Percentiles rank a stretch among this genome's conserved stretches.
These are phyloP conservation scores for Mastacembelus armatus DNA, from an alignment of 2,797 vertebrate species.

Conservation along the genomic window DNA sequence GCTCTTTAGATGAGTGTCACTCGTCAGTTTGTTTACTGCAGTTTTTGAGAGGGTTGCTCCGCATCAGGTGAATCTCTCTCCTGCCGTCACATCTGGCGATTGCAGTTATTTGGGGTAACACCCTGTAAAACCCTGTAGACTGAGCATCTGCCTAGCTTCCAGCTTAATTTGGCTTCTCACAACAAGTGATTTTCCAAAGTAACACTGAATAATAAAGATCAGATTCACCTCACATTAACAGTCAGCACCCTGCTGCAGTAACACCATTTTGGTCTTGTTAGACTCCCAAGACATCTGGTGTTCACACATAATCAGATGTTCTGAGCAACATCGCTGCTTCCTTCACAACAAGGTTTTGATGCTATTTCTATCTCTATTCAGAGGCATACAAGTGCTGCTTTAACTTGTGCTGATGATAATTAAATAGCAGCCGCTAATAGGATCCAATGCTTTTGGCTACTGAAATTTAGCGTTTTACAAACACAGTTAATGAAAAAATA, in stretches of 20 bases:
- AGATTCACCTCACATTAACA: conserved; percentile 46
- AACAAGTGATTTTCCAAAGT: conserved; percentile 56
- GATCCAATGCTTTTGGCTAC: background rate
- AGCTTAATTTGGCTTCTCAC: conserved; percentile 46
- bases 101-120: conserved; percentile 64
- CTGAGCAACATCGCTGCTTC: conserved; percentile 27
- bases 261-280: conserved; percentile 52
- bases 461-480: background rate
- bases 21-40: conserved; percentile 34
- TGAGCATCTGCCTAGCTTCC: conserved; percentile 49
- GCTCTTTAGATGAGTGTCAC: conserved; percentile 19
- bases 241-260: conserved; percentile 41
- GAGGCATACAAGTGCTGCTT: conserved; percentile 8
- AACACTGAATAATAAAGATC: conserved; percentile 63
- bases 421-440: background rate
- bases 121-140: conserved; percentile 51
- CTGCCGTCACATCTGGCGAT: conserved; percentile 54
- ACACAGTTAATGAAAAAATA: background rate
- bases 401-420: conserved; percentile 6
- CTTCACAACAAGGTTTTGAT: conserved; percentile 27
- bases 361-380: conserved; percentile 34
- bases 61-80: conserved; percentile 46
- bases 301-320: conserved; percentile 66
- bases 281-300: conserved; percentile 60
- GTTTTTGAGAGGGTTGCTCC: conserved; percentile 27